These are phyloP conservation scores for Caenorhabditis sp. DNA, from an alignment of 2,888 invertebrate species.

Conservation along the genomic window DNA sequence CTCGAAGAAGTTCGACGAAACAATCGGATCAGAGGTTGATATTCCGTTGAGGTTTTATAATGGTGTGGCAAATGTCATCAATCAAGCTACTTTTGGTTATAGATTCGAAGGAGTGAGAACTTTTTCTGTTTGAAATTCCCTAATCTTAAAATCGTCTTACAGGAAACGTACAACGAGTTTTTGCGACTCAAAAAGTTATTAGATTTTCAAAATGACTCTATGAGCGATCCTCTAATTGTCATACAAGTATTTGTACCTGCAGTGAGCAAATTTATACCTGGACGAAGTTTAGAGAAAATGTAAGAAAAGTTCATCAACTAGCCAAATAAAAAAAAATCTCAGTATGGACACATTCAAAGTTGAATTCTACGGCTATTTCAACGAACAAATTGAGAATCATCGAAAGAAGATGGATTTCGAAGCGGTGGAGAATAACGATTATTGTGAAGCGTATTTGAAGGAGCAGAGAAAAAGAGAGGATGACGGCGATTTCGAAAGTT, in stretches of 20 bases:
- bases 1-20: conserved; percentile 13
- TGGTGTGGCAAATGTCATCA: conserved; percentile 38
- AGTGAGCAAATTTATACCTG: conserved; percentile 10
- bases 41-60: conserved; percentile 8
- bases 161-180: conserved; percentile 18
- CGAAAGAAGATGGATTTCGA: conserved; percentile 37
- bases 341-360: neutral
- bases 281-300: conserved; percentile 13
- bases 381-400: conserved; percentile 33
- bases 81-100: conserved; percentile 41
- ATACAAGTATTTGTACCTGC: conserved; percentile 12
- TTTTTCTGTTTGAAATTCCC: no score
- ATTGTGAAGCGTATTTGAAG: conserved; percentile 35
- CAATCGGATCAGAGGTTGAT: conserved; percentile 10
- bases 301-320: neutral
- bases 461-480: conserved; percentile 30
- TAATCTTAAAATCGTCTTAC: no score
- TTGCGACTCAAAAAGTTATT: conserved; percentile 8
- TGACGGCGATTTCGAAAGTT: conserved; percentile 19
- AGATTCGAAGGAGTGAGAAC: conserved; percentile 29
- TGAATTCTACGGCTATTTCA: conserved; percentile 44
- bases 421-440: conserved; percentile 25
- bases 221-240: conserved; percentile 6
- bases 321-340: neutral
- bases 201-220: conserved; percentile 9